Percentiles rank a stretch among this genome's conserved stretches.
Conservation (phyloP, 2,113 vertebrate genomes). For the Morone chrysops region DNA sequence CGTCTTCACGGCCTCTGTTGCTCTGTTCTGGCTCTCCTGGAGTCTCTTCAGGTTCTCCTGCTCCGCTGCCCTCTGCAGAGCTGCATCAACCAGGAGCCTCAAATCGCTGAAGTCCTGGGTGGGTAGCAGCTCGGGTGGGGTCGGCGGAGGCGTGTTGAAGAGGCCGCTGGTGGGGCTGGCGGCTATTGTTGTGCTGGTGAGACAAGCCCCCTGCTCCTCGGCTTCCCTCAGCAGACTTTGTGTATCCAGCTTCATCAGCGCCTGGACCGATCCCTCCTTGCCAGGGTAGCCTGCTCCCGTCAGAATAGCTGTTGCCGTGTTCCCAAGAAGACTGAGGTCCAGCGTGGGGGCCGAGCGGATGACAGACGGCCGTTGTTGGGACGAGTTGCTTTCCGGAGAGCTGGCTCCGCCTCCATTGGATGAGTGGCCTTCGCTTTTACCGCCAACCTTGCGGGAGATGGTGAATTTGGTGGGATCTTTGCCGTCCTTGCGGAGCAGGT, state of each 20-base stretch:
- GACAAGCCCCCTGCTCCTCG: constrained; percentile 75
- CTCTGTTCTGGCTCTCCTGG: constrained; percentile 51
- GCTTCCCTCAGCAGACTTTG: constrained; percentile 75
- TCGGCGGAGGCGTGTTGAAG: constrained; percentile 92
- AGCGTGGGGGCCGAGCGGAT: constrained; percentile 78
- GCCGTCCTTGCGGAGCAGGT: constrained; percentile 94
- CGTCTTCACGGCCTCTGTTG: constrained; percentile 22
- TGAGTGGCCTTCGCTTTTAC: constrained; percentile 78
- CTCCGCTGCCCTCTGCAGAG: constrained; percentile 90
- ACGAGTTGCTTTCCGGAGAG: constrained; percentile 70
- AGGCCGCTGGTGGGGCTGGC: constrained; percentile 88
- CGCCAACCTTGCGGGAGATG: constrained; percentile 89
- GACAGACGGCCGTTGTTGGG: constrained; percentile 82
- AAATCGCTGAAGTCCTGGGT: constrained; percentile 94
- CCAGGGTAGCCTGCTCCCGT: constrained; percentile 74
- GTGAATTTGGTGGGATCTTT: constrained; percentile 97
- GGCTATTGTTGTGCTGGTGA: constrained; percentile 77
- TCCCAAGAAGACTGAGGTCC: constrained; percentile 82
- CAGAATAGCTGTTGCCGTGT: constrained; percentile 83
- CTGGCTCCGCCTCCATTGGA: constrained; percentile 52
- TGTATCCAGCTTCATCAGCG: constrained; percentile 80
- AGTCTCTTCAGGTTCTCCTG: constrained; percentile 86
- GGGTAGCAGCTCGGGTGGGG: constrained; percentile 89
- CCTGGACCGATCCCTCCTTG: constrained; percentile 72
- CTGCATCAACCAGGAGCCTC: constrained; percentile 92